Evolutionary conservation across 2,888 invertebrate species (phyloP), one percentile per base, ranked within the genome.

Genomic region (Pollenia griseotomentosa): DNA sequence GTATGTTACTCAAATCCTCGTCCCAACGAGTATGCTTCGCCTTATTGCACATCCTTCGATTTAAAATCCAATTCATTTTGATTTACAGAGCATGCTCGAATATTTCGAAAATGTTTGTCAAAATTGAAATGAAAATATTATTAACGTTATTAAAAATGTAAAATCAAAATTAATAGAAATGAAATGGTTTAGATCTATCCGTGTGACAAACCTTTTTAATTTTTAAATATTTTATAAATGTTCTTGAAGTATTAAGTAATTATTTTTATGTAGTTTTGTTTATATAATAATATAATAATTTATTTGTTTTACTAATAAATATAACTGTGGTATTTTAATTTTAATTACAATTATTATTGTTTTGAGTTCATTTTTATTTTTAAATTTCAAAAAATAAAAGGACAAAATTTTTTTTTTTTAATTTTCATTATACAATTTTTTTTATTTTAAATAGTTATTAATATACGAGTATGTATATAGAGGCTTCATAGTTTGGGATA

Each of bases 261-360:
- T 46, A 53, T 65, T 68, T 65, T 77, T 70, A 14, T 73, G 53
- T 46, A 42, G 10, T 59, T 75, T 75, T 80, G 51, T 61, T 79
- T 81, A 68, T 77, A 48, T 80, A 84, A 65, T 84, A 86, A 87
- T 81, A 84, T 86, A 79, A 61, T 83, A 79, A 61, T 83, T 84
- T 66, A 53, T 83, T 83, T 86, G 10, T 85, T 57, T 87, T 85
- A 83, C 85, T 79, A 83, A 66, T 85, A 87, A 78, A 78, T 85
- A 85, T 87, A 87, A 79, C 75, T 85, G 84, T 81, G 70, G 63
- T 68, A 73, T 66, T 86, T 73, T 81, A 78, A 78, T 70, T 77
- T 42, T 73, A 79, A 87, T 87, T 83, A 87, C 79, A 87, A 87
- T 87, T 87, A 87, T 87, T 87, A 87, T 87, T 87, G 85, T 87